Evolutionary conservation across 2,113 vertebrate genomes (phyloP), one percentile per base, ranked within the genome.

Genomic region (Daubentonia madagascariensis): DNA sequence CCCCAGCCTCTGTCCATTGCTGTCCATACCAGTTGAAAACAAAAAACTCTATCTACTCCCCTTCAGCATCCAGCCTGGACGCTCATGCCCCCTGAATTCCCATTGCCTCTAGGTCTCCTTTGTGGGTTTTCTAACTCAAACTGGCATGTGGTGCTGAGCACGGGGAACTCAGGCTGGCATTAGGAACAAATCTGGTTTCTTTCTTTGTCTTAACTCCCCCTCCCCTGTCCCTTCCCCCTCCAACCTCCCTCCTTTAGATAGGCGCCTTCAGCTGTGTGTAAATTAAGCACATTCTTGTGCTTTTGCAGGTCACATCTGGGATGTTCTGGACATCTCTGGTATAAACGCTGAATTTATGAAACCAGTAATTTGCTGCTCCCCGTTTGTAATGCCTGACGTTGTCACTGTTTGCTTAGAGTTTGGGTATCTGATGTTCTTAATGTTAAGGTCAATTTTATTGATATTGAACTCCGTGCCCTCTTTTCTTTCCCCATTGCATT

Each of bases 381-480:
- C 5, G 97, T 87, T 94, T 87, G 37, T 94, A 97, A 91, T 92
- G 85, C 11, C 85, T 91, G 85, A 30, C 65, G 40, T 92, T 98
- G 96, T 95, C 86, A 96, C 32, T 97, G 83, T 97, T 97, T 97
- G 67, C 97, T 97, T 96, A 93, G 96, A 98, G 96, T 98, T 98
- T 94, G 97, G 91, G 63, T 98, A 98, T 98, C 97, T 97, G 86
- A 97, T 97, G 91, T 97, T 98, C 96, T 98, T 98, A 98, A 98
- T 78, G 89, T 98, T 98, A 97, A 98, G 98, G 98, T 98, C 98
- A 98, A 97, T 98, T 98, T 98, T 98, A 98, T 98, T 98, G 98
- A 98, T 98, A 97, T 70, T 96, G 97, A 97, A 98, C 98, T 98
- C 92, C 85, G 48, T 95, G 94, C 86, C 98, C 98, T 98, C 90